These are phyloP conservation scores for Arremon brunneinucha DNA, from an alignment of 2,797 vertebrate genomes.

Conservation along the genomic window DNA sequence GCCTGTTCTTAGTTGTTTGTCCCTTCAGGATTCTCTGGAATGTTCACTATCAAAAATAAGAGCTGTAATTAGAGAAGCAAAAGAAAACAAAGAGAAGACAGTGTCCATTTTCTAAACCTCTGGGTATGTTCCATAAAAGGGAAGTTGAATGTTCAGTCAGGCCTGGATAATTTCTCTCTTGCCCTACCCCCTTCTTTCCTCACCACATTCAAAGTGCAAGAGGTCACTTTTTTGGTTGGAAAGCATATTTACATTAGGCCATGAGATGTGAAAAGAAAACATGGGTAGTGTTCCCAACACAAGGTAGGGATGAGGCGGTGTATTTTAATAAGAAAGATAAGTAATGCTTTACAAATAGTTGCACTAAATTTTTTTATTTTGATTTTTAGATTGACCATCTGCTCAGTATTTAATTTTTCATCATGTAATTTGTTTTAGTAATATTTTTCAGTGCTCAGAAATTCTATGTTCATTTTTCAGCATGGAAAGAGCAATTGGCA, in stretches of 20 bases:
- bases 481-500: background rate
- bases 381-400: background rate
- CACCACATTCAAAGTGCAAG: background rate
- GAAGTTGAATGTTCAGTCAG: background rate
- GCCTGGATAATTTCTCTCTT: background rate
- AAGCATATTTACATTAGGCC: background rate
- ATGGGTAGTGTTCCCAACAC: background rate
- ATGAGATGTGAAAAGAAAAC: background rate
- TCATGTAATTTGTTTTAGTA: background rate
- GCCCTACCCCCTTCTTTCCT: accelerated
- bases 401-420: background rate
- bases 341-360: background rate
- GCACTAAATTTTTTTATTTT: background rate
- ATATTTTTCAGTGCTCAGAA: background rate
- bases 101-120: background rate
- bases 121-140: background rate
- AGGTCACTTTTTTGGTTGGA: background rate
- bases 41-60: background rate
- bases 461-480: background rate
- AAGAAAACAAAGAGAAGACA: background rate
- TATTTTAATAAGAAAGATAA: background rate
- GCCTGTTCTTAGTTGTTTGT: background rate
- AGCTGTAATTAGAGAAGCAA: background rate
- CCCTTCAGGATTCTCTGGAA: background rate
- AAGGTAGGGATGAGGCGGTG: background rate